Conservation (phyloP, 1,140 invertebrate genomes). For the Euwallacea similis region DNA sequence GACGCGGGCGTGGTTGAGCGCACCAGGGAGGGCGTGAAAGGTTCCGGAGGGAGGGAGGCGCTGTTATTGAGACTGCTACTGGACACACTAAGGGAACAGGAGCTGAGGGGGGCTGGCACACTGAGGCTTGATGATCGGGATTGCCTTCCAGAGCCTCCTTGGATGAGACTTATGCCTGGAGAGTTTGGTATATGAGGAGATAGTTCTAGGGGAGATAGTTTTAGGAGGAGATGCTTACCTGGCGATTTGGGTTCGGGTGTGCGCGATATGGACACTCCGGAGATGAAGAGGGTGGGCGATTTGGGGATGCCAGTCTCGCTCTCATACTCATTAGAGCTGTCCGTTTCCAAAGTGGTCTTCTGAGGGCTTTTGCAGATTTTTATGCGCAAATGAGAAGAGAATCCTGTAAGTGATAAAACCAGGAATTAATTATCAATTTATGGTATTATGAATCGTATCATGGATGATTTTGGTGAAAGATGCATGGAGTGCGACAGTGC, state of each 20-base stretch:
- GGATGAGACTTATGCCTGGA: slow-evolving; percentile 44
- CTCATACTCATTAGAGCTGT: slow-evolving; percentile 61
- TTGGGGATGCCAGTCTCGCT: slow-evolving; percentile 63
- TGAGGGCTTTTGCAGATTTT: slow-evolving; percentile 49
- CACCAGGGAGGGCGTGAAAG: slow-evolving; percentile 51
- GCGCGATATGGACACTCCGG: slow-evolving; percentile 63
- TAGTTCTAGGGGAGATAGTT: too few species aligned
- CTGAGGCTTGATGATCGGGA: slow-evolving; percentile 57
- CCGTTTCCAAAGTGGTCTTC: slow-evolving; percentile 53
- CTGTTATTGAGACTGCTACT: slow-evolving; percentile 50
- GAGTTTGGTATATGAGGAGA: too few species aligned
- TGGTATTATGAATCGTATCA: neutral
- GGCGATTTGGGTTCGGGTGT: slow-evolving; percentile 60
- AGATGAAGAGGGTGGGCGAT: slow-evolving; percentile 62
- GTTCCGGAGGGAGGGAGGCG: slow-evolving; percentile 47
- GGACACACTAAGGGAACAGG: slow-evolving; percentile 51
- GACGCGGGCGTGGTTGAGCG: slow-evolving; percentile 50
- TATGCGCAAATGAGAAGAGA: slow-evolving; percentile 48
- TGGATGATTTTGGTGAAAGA: neutral
- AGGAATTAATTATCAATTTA: neutral
- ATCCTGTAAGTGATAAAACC: slow-evolving; percentile 15
- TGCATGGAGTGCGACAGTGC: too few species aligned
- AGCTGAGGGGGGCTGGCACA: slow-evolving; percentile 53
- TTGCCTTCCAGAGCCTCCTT: slow-evolving; percentile 49
- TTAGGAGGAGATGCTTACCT: slow-evolving; percentile 31